phyloP scores from a whole-genome alignment of 2,888 invertebrate species.

The Idaea straminata region DNA sequence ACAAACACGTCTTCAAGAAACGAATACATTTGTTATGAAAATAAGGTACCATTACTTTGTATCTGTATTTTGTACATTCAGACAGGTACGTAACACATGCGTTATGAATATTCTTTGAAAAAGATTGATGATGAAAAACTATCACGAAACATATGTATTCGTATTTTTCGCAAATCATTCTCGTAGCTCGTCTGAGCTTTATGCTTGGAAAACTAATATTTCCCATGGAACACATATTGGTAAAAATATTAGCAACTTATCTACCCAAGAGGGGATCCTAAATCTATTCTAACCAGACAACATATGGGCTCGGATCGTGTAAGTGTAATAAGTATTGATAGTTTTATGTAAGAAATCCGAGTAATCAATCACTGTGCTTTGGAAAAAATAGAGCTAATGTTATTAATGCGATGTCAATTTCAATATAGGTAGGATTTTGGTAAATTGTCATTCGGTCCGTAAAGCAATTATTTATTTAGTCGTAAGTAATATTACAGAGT shows the following conservation, averaged over 20 bases:
- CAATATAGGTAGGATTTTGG: not conserved
- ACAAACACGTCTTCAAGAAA: not conserved
- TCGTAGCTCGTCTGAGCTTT: not conserved
- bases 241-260: not conserved
- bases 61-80: not conserved
- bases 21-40: not conserved
- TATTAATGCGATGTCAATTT: not conserved
- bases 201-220: not conserved
- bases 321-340: not conserved
- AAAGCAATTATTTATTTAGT: slow-evolving; percentile 38
- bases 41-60: not conserved
- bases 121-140: not conserved
- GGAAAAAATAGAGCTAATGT: not conserved
- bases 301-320: not conserved
- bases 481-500: slow-evolving; percentile 36
- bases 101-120: not conserved
- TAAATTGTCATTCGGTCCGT: slow-evolving; percentile 9
- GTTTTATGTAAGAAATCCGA: not conserved
- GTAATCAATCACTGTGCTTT: not conserved
- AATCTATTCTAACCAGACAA: not conserved
- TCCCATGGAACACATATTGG: not conserved
- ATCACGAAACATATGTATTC: not conserved
- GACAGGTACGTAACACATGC: not conserved
- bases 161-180: not conserved
- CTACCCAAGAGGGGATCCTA: not conserved